Conservation (phyloP, 2,113 vertebrate genomes). For the Rattus norvegicus region GRCr8 NC_086020.1:151747001-151747500, state of each 20-base stretch:
- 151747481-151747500: neutral
- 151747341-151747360: constrained; percentile 28
- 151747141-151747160: neutral
- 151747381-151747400: neutral
- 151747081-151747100: neutral
- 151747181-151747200: constrained; percentile 7
- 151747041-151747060: neutral
- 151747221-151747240: neutral
- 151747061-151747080: neutral
- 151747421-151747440: neutral
- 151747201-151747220: neutral
- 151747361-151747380: neutral
- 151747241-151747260: neutral
- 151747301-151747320: constrained; percentile 11
- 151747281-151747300: neutral
- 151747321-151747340: neutral
- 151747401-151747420: neutral
- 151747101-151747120: neutral
- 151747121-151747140: neutral
- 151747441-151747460: neutral
- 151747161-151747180: neutral
- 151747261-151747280: neutral
- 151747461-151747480: neutral
- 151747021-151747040: neutral
- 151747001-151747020: neutral